These are phyloP conservation scores for Abrostola tripartita DNA, from an alignment of 2,888 invertebrate genomes.

Conservation along the genomic window DNA sequence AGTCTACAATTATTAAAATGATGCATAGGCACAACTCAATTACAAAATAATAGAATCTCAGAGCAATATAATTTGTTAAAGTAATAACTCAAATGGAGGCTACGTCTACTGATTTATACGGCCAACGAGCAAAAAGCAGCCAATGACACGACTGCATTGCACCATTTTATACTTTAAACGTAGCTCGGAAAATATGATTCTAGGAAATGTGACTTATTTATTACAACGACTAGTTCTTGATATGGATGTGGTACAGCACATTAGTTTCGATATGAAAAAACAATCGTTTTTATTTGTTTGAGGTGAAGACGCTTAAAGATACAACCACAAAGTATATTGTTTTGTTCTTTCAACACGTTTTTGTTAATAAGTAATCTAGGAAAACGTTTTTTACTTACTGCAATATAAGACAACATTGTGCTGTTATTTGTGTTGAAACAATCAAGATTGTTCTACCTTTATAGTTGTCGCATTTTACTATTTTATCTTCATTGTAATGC, in stretches of 20 bases:
- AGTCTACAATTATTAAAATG: too few species aligned
- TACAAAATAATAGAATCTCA: neutral
- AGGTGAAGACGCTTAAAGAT: neutral
- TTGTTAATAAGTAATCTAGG: neutral
- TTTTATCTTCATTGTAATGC: too few species aligned
- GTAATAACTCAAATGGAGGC: conserved; percentile 26
- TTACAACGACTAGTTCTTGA: neutral
- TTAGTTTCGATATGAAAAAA: too few species aligned
- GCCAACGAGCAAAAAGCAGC: conserved; percentile 36
- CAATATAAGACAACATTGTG: neutral
- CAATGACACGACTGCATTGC: conserved; percentile 54
- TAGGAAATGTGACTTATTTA: conserved; percentile 8
- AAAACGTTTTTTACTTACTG: neutral
- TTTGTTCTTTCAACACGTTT: neutral
- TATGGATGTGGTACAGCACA: too few species aligned
- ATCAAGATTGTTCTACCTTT: too few species aligned
- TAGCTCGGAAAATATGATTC: conserved; percentile 12
- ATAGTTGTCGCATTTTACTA: too few species aligned
- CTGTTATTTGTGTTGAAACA: neutral
- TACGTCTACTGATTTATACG: conserved; percentile 39
- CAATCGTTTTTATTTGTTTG: neutral
- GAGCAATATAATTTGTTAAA: neutral
- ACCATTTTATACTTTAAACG: conserved; percentile 37
- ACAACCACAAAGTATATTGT: neutral
- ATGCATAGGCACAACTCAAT: neutral